These are phyloP conservation scores for Oscheius sp. DNA, from an alignment of 2,888 invertebrate genomes.

Conservation along the genomic window DNA sequence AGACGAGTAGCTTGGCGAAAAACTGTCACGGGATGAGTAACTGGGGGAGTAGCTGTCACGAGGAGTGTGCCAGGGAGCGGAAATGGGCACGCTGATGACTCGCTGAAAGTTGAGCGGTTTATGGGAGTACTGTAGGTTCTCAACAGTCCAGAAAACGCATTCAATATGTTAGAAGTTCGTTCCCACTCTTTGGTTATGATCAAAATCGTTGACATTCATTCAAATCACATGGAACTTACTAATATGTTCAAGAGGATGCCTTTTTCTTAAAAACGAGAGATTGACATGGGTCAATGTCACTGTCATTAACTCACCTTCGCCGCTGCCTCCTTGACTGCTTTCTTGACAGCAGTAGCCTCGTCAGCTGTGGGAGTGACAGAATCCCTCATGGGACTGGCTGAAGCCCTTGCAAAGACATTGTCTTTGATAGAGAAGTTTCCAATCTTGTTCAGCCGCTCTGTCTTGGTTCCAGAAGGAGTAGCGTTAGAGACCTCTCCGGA, in stretches of 20 bases:
- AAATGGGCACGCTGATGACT: conserved; percentile 53
- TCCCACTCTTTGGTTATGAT: background rate
- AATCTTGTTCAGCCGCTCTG: background rate
- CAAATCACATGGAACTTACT: conserved; percentile 13
- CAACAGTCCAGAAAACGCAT: background rate
- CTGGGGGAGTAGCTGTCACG: conserved; percentile 21
- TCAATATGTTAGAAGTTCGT: conserved; percentile 1
- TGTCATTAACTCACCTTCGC: conserved; percentile 5
- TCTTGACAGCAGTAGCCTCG: conserved; percentile 30
- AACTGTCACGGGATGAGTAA: background rate
- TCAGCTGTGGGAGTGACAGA: conserved; percentile 9
- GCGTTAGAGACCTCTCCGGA: conserved; percentile 22
- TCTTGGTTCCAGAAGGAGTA: background rate
- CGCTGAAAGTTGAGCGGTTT: conserved; percentile 16
- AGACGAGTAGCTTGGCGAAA: conserved; percentile 15
- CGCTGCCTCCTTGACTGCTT: conserved; percentile 29
- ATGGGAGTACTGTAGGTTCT: too few species aligned
- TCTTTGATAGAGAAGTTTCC: conserved; percentile 17
- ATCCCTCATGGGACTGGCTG: conserved; percentile 10
- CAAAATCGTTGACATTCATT: background rate
- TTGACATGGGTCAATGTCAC: background rate
- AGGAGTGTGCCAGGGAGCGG: conserved; percentile 50
- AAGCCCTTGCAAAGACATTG: conserved; percentile 4
- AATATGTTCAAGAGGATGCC: background rate
- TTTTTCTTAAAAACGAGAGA: conserved; percentile 14